Conservation (phyloP, 1,140 invertebrate species). For the Olivierus martensii region DNA sequence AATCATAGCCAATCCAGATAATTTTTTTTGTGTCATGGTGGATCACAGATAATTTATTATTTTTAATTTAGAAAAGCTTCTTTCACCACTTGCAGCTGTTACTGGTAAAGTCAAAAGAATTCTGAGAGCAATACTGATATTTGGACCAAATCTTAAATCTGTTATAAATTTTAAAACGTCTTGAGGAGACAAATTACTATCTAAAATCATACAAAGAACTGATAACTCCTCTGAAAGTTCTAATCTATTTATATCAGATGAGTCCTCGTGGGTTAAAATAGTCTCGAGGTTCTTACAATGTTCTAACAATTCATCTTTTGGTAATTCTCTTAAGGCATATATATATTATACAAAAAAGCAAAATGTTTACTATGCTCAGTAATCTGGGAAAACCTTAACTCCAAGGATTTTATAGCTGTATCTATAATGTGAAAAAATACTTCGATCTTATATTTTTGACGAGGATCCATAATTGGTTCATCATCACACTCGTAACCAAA, state of each 20-base stretch:
- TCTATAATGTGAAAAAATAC: neutral
- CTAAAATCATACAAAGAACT: neutral
- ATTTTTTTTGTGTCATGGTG: too few relatives aligned
- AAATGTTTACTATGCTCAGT: neutral
- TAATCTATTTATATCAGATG: neutral
- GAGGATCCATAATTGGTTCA: neutral
- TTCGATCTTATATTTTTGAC: neutral
- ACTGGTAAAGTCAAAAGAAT: slow-evolving; percentile 16
- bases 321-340: neutral
- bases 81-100: slow-evolving; percentile 16
- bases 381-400: neutral
- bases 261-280: too few relatives aligned
- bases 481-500: neutral
- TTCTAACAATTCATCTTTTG: neutral
- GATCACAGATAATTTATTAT: too few relatives aligned
- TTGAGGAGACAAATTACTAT: neutral
- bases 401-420: neutral
- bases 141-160: neutral
- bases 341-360: neutral
- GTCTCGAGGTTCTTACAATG: too few relatives aligned
- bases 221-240: neutral
- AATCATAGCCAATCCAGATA: too few relatives aligned
- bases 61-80: slow-evolving; percentile 21
- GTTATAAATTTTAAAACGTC: neutral
- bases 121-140: neutral